Conservation (phyloP, 1,140 invertebrate species). For the Nasonia giraulti region DNA sequence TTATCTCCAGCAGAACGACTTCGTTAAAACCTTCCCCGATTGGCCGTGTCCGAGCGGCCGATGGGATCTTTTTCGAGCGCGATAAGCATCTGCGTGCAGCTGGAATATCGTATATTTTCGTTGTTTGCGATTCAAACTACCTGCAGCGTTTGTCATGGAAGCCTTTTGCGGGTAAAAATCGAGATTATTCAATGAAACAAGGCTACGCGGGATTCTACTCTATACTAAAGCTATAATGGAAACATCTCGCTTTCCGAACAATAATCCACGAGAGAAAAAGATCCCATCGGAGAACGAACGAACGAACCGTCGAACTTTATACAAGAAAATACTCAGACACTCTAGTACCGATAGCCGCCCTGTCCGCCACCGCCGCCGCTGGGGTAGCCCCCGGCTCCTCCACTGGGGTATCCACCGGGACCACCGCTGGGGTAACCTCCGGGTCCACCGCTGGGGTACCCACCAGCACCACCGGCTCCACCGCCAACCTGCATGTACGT, state of each 20-base stretch:
- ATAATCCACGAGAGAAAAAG: neutral
- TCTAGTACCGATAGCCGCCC: constrained; percentile 41
- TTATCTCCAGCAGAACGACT: neutral
- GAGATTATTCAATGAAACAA: no score
- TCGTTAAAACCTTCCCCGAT: neutral
- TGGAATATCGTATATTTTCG: no score
- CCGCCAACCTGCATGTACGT: constrained; percentile 80
- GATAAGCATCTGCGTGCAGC: neutral
- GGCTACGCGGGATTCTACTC: no score
- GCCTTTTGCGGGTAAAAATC: no score
- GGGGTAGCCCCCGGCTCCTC: neutral
- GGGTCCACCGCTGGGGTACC: constrained; percentile 25
- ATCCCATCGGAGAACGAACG: neutral
- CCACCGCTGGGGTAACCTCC: constrained; percentile 35
- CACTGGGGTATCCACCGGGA: neutral
- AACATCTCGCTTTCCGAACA: neutral
- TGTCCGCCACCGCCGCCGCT: constrained; percentile 56
- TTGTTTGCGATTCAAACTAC: no score
- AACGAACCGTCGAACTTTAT: neutral
- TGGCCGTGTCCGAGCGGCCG: neutral
- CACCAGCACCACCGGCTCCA: constrained; percentile 68
- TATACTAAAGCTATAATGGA: no score
- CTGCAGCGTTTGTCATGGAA: no score
- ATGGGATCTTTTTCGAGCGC: neutral
- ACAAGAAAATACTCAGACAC: neutral